Base-by-base conservation (phyloP, 2,888 invertebrate species). In the Nebria salina region DNA sequence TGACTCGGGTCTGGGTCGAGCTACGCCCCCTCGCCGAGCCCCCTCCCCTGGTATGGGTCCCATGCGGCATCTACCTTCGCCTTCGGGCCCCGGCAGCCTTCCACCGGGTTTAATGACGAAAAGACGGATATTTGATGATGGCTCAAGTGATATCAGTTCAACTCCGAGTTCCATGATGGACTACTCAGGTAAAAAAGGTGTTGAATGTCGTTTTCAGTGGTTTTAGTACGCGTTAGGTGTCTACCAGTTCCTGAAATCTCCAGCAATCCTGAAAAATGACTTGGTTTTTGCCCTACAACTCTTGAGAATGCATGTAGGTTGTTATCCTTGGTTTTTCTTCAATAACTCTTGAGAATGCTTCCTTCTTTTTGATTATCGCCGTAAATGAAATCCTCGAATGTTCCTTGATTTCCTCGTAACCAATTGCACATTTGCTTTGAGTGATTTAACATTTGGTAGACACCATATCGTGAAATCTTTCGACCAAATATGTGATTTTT, bases 91-190 rank as follows among this genome's bases (percentile, higher is more conserved):
- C 82, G 95, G 95, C 81, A 95, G 95, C 79, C 89, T 95, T 85
- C 95, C 94, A 85, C 95, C 93, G 88, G 92, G 92, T 88, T 94
- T 93, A 93, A 94, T 93, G 87, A 95, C 93, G 90, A 87, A 88
- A 68, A 89, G 92, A 82, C 85, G 88, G 72, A 87, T 92, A 85
- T 94, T 93, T 86, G 94, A 94, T 87, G 95, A 95, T 87, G 94
- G 93, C 84, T 93, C 94, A 87, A 96, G 96, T 89, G 96, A 96
- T 90, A 95, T 95, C 86, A 95, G 95, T 87, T 95, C 95, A 86
- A 94, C 95, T 83, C 93, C 94, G 86, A 95, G 94, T 89, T 96
- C 95, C 86, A 95, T 95, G 92, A 94, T 95, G 94, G 95, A 95
- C 89, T 95, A 95, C 89, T 94, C 94, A 87, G 95, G 95, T 95